phyloP scores from a whole-genome alignment of 1,140 invertebrate genomes.

The Lucilia cuprina region DNA sequence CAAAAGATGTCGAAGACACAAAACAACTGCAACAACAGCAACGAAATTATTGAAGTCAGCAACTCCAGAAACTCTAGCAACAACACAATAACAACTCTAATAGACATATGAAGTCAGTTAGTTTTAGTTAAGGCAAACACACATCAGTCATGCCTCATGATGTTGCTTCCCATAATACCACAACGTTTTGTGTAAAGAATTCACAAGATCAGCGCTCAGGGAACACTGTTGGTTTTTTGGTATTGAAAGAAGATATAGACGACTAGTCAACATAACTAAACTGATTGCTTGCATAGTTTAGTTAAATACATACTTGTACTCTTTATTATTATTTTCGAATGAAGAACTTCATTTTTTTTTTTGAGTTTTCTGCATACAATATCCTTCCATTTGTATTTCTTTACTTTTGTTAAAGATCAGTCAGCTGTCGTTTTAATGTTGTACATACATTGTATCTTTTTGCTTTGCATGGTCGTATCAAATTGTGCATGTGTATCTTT shows the following conservation, averaged over 20 bases:
- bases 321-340: background rate
- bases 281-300: background rate
- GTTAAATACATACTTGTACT: background rate
- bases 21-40: background rate
- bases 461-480: slow-evolving; percentile 1
- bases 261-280: background rate
- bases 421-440: slow-evolving; percentile 24
- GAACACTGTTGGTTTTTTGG: background rate
- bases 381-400: background rate
- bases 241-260: background rate
- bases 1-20: slow-evolving; percentile 4
- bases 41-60: background rate
- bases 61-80: background rate
- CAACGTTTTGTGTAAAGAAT: background rate
- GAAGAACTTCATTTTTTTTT: no score
- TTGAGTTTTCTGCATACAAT: background rate
- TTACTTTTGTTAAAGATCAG: slow-evolving; percentile 16
- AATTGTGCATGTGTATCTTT: background rate
- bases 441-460: background rate
- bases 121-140: background rate
- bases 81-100: background rate
- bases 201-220: background rate
- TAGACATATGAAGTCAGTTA: slow-evolving; percentile 11
- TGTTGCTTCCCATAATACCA: background rate
- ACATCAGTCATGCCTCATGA: slow-evolving; percentile 9